phyloP scores from a whole-genome alignment of 1,140 invertebrate genomes.

The Pogonomyrmex barbatus region DNA sequence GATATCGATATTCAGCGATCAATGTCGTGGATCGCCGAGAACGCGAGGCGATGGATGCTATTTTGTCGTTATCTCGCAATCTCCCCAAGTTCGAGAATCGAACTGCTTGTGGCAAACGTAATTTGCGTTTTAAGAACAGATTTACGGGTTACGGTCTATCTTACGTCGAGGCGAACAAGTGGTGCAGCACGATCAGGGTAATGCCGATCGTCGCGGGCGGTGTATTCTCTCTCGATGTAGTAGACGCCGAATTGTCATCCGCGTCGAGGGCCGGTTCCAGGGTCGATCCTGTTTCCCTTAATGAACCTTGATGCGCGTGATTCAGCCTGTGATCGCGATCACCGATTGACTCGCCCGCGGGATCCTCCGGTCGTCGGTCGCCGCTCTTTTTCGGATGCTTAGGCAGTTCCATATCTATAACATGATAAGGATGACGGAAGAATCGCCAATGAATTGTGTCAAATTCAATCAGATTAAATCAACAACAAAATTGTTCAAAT shows the following conservation, averaged over 20 bases:
- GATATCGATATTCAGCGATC: neutral
- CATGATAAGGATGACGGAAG: neutral
- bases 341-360: constrained; percentile 65
- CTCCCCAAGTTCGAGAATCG: constrained; percentile 29
- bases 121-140: constrained; percentile 28
- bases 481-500: too few species aligned
- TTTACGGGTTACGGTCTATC: constrained; percentile 47
- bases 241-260: constrained; percentile 59
- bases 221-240: constrained; percentile 55
- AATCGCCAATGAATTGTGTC: neutral
- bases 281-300: constrained; percentile 80
- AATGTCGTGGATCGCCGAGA: constrained; percentile 22
- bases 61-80: constrained; percentile 2
- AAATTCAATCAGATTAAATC: too few species aligned
- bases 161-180: constrained; percentile 68
- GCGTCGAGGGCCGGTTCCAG: constrained; percentile 70
- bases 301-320: constrained; percentile 80
- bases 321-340: constrained; percentile 79
- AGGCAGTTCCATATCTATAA: constrained; percentile 78
- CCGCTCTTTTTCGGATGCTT: constrained; percentile 77
- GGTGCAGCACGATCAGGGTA: constrained; percentile 57
- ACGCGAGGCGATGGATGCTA: constrained; percentile 34
- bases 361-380: constrained; percentile 69
- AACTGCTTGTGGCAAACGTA: constrained; percentile 43
- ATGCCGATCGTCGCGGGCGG: constrained; percentile 50